A percentile compares a stretch with the other conserved stretches of the same genome.
These are phyloP conservation scores for Xiphorhynchus elegans DNA, from an alignment of 2,113 vertebrate genomes.

Conservation along the genomic window DNA sequence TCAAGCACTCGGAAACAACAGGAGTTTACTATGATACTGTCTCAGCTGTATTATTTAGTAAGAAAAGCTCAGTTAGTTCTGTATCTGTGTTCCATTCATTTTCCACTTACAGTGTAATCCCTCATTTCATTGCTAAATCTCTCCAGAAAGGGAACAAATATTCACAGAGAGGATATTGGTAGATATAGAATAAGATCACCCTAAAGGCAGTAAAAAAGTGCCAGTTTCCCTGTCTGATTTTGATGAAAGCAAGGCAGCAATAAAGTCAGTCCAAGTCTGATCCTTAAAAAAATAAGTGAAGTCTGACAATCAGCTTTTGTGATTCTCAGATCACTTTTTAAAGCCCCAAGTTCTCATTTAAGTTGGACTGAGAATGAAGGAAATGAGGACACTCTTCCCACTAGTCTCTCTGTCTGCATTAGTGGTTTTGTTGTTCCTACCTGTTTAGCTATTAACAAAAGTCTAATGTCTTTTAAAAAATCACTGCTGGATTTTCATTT, in stretches of 20 bases:
- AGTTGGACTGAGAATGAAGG: background rate
- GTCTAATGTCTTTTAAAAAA: background rate
- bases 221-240: background rate
- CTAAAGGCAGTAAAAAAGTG: background rate
- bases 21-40: background rate
- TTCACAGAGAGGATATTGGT: background rate
- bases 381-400: background rate
- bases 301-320: background rate
- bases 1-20: background rate
- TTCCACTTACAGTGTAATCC: fast-evolving
- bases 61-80: background rate
- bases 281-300: background rate
- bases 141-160: background rate
- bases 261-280: background rate
- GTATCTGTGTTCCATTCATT: background rate
- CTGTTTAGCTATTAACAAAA: background rate
- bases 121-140: background rate
- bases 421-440: background rate
- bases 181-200: background rate
- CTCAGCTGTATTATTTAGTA: background rate
- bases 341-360: background rate
- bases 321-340: background rate
- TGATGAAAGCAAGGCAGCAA: background rate
- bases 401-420: background rate
- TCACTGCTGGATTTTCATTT: background rate